A percentile compares a stretch with the other conserved stretches of the same genome.
These are phyloP conservation scores for Agonum fuliginosum DNA, from an alignment of 2,888 invertebrate species.

Conservation along the genomic window DNA sequence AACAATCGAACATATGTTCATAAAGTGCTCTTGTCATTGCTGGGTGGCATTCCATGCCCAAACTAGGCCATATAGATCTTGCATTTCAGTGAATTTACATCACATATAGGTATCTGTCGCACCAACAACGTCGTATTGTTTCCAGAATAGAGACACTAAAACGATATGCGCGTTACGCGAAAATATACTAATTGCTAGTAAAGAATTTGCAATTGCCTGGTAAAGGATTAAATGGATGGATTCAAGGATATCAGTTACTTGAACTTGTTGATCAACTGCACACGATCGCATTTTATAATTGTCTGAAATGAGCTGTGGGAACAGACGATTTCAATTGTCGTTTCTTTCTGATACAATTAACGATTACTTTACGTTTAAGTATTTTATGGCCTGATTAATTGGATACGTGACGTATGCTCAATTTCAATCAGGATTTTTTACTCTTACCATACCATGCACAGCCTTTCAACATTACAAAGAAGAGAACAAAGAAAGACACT, in stretches of 20 bases:
- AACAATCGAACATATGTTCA: conserved; percentile 49
- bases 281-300: conserved; percentile 35
- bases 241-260: conserved; percentile 38
- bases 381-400: conserved; percentile 37
- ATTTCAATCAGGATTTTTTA: conserved; percentile 29
- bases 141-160: conserved; percentile 58
- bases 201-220: conserved; percentile 41
- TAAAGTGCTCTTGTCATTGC: conserved; percentile 4
- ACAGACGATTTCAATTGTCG: conserved; percentile 24
- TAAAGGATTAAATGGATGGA: neutral
- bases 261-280: conserved; percentile 17
- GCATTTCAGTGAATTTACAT: conserved; percentile 68
- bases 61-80: conserved; percentile 66
- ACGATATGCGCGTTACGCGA: conserved; percentile 58
- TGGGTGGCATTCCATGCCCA: conserved; percentile 68
- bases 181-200: conserved; percentile 55
- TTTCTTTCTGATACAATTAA: conserved; percentile 41
- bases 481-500: neutral
- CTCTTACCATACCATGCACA: neutral
- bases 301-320: conserved; percentile 36
- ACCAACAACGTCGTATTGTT: conserved; percentile 17
- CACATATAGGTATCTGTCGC: conserved; percentile 20
- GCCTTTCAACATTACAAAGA: neutral
- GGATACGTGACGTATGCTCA: conserved; percentile 25
- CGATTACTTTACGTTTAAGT: conserved; percentile 42